Evolutionary conservation across 2,888 invertebrate species (phyloP), one percentile per base, ranked within the genome.

Genomic region (Petrolisthes manimaculis): DNA sequence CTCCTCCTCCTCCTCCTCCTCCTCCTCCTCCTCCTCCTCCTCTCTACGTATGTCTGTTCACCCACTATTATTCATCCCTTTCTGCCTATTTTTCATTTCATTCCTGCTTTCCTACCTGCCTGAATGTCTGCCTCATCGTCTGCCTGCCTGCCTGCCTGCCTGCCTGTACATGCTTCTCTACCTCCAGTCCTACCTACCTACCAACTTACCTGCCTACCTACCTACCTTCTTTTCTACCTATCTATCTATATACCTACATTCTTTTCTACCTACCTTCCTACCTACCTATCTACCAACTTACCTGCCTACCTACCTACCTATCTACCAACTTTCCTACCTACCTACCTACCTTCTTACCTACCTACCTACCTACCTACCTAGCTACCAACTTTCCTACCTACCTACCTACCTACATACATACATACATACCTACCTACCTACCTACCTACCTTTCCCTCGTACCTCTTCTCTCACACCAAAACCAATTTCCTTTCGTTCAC

Each of bases 111-210:
- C 69, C 69, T 61, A 8, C 69, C 74, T 74, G 12, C n/a, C n/a
- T n/a, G 5, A 5, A 5, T n/a, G 5, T 74, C 21, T 21, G 5
- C 5, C 53, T 83, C 82, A 5, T 51, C 1, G 3, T 18, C 37
- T 37, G n/a, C 8, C 37, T 61, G 37, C 51, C 69, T 69, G 1
- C 18, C 61, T 82, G 21, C 8, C 69, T 67, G 37, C n/a, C 61
- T 67, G 37, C n/a, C 69, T 79, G 53, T 79, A 51, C 21, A 12
- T 80, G 18, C 37, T 37, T 77, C 55, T 80, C 80, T 80, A 12
- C 54, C 55, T 54, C 55, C 24, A 53, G 51, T 24, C 54, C 55
- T 54, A 14, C 54, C 55, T 80, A 5, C n/a, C 21, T 74, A 5
- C 74, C 5, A 14, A 74, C 21, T n/a, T 74, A n/a, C 74, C 74